Conservation (phyloP, 2,888 invertebrate genomes). For the Cheilosia scutellata region DNA sequence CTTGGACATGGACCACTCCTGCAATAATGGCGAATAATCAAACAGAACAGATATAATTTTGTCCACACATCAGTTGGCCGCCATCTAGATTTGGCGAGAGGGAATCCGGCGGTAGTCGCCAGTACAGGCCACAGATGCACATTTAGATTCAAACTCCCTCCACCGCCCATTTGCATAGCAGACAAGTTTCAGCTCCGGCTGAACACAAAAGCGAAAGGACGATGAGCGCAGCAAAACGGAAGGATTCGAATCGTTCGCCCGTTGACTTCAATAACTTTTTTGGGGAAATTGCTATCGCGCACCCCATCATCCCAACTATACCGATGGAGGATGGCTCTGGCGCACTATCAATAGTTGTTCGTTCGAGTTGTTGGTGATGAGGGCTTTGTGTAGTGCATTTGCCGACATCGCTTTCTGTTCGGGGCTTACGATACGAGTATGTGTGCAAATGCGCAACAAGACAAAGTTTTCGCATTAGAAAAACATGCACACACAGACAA, state of each 20-base stretch:
- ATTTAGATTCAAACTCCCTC: conserved; percentile 13
- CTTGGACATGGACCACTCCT: conserved; percentile 23
- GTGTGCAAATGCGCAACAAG: conserved; percentile 65
- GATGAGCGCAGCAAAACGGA: conserved; percentile 25
- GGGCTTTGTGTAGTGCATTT: conserved; percentile 47
- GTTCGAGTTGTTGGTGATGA: conserved; percentile 41
- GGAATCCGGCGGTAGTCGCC: conserved; percentile 2
- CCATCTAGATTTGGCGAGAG: conserved; percentile 46
- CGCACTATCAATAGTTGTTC: conserved; percentile 65
- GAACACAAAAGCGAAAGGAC: conserved; percentile 17
- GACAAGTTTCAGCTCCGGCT: conserved; percentile 38
- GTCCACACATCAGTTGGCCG: conserved; percentile 72
- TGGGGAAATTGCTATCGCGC: conserved; percentile 35
- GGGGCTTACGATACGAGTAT: conserved; percentile 3
- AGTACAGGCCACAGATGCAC: conserved; percentile 28
- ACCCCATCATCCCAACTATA: background rate
- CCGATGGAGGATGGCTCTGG: conserved; percentile 41
- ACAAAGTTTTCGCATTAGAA: conserved; percentile 71
- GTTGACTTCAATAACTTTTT: conserved; percentile 72
- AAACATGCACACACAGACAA: conserved; percentile 47
- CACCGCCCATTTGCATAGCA: conserved; percentile 62
- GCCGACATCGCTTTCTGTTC: conserved; percentile 14
- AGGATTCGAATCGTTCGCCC: conserved; percentile 70
- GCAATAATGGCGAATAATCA: conserved; percentile 72
- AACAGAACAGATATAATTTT: conserved; percentile 75